A percentile compares a stretch with the other conserved stretches of the same genome.
Evolutionary conservation across 2,888 invertebrate species (phyloP).

Genomic region (Unio delphinus): DNA sequence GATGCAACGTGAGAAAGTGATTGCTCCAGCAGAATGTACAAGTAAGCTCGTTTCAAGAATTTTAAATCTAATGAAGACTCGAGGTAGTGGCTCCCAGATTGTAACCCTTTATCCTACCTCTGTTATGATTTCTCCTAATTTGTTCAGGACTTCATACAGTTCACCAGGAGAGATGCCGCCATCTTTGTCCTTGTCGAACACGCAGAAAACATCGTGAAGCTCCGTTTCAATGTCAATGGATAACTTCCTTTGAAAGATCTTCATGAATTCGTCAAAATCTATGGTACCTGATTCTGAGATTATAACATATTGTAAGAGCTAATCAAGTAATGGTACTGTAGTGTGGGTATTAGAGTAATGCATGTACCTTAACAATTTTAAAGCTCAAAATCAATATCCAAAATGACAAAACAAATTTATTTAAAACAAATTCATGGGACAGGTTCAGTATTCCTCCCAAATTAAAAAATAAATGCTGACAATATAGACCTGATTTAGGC

Average conservation of each 20-base stretch:
- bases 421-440: too few species aligned
- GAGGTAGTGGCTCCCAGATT: not conserved
- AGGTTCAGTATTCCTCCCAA: too few species aligned
- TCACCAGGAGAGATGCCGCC: slow-evolving; percentile 63
- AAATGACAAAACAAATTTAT: too few species aligned
- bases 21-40: not conserved
- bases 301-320: not conserved
- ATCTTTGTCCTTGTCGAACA: slow-evolving; percentile 64
- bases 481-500: too few species aligned
- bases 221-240: slow-evolving; percentile 62
- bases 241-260: slow-evolving; percentile 61
- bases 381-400: too few species aligned
- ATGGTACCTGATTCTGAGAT: slow-evolving; percentile 61
- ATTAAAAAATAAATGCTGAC: too few species aligned
- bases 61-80: not conserved
- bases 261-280: slow-evolving; percentile 65
- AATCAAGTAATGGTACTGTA: not conserved
- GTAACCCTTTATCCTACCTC: slow-evolving; percentile 31
- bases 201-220: slow-evolving; percentile 62
- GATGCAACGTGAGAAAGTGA: not conserved
- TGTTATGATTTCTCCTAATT: slow-evolving; percentile 59
- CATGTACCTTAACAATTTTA: too few species aligned
- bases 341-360: too few species aligned
- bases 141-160: slow-evolving; percentile 53
- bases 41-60: not conserved